phyloP scores from a whole-genome alignment of 2,888 invertebrate species.

The Mactromeris polynyma region DNA sequence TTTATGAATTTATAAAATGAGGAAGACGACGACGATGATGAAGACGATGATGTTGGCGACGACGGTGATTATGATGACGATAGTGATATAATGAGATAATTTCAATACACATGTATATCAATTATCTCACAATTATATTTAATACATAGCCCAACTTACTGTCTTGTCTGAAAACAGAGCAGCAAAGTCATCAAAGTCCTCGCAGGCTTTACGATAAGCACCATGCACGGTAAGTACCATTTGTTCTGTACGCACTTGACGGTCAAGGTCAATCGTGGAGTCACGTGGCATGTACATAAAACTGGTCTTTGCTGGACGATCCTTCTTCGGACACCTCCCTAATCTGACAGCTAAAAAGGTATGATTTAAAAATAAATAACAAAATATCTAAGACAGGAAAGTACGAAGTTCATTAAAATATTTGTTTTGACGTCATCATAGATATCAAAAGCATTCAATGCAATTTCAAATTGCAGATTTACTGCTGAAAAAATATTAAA shows the following conservation, averaged over 20 bases:
- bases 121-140: not conserved
- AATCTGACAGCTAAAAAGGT: slow-evolving; percentile 80
- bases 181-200: slow-evolving; percentile 72
- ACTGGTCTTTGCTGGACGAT: slow-evolving; percentile 80
- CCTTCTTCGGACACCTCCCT: slow-evolving; percentile 84
- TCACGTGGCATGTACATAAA: slow-evolving; percentile 83
- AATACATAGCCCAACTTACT: slow-evolving; percentile 1
- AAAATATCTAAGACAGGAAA: too few species aligned
- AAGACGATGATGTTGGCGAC: not conserved
- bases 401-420: too few species aligned
- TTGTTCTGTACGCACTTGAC: slow-evolving; percentile 82
- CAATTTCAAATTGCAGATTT: too few species aligned
- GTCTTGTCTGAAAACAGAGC: slow-evolving; percentile 50
- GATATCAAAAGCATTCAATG: too few species aligned
- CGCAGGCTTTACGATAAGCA: slow-evolving; percentile 78
- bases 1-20: too few species aligned
- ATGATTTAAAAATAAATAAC: too few species aligned
- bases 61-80: not conserved
- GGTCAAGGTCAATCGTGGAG: slow-evolving; percentile 81
- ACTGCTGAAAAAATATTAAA: too few species aligned
- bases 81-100: not conserved
- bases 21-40: not conserved
- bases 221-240: slow-evolving; percentile 84
- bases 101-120: not conserved
- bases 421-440: too few species aligned